These are phyloP conservation scores for Podocnemis expansa DNA, from an alignment of 2,113 vertebrate genomes.

Conservation along the genomic window DNA sequence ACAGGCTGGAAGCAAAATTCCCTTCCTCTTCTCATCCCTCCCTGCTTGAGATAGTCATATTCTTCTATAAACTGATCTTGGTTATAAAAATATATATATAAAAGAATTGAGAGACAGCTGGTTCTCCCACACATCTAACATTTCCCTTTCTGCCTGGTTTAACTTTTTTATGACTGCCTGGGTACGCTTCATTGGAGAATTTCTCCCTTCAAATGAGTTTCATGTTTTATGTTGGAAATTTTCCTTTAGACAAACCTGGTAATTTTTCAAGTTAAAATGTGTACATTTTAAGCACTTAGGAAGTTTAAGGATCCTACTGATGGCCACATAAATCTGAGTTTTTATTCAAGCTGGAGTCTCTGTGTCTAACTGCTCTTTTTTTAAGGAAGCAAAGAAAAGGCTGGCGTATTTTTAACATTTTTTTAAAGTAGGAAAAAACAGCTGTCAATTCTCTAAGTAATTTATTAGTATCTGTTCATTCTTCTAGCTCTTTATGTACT, in stretches of 20 bases:
- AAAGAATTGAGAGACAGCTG: slow-evolving; percentile 68
- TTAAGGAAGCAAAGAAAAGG: not conserved
- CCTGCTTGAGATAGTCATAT: slow-evolving; percentile 37
- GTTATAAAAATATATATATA: slow-evolving; percentile 57
- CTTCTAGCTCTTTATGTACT: not conserved
- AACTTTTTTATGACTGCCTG: slow-evolving; percentile 75
- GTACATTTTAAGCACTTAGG: slow-evolving; percentile 63
- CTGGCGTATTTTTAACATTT: slow-evolving; percentile 37
- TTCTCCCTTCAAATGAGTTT: slow-evolving; percentile 69
- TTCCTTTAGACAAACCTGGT: slow-evolving; percentile 75
- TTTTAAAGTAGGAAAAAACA: slow-evolving; percentile 40
- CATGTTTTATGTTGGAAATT: slow-evolving; percentile 69
- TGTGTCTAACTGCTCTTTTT: slow-evolving; percentile 28
- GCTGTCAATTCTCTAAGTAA: slow-evolving; percentile 34
- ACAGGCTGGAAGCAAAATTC: slow-evolving; percentile 32
- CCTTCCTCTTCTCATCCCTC: not conserved
- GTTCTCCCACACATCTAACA: slow-evolving; percentile 76
- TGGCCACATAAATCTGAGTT: slow-evolving; percentile 49
- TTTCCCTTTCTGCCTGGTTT: slow-evolving; percentile 78
- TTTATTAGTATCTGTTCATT: slow-evolving; percentile 18
- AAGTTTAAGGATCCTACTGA: slow-evolving; percentile 66
- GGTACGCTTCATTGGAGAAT: slow-evolving; percentile 72
- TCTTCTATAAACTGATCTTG: slow-evolving; percentile 69
- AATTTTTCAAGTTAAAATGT: slow-evolving; percentile 73
- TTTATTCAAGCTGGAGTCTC: slow-evolving; percentile 50